Base-by-base conservation (phyloP, 2,797 vertebrate species). In the Orestias chungarensis region DNA sequence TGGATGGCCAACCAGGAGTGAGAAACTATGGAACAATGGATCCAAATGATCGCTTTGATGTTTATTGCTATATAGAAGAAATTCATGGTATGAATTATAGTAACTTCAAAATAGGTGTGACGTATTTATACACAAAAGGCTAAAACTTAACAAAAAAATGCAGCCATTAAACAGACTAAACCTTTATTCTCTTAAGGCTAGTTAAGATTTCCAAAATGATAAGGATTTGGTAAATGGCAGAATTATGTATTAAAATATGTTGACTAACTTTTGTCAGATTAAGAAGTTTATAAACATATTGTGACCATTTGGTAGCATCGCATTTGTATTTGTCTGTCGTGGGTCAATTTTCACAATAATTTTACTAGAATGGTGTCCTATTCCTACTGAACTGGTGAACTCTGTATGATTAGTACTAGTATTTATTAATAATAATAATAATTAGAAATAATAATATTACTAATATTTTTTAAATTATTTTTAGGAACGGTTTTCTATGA, bases 41-140 rank as follows among this genome's bases (percentile, higher is more conserved):
- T 27, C 91, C 95, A 0, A 90, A 95, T 65, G 95, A 96, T 77
- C 93, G 94, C 54, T 99, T 94, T 46, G 97, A 99, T 35, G 97
- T 97, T 46, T 99, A 98, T 86, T 99, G 97, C 89, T 99, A 97
- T 3, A 91, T 95, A 1, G 96, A 98, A 77, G 93, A 97, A 70
- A 94, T 95, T 18, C 83, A 95, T 25, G 98, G 98, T 99, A 94
- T 55, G 55, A 66, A 70, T 31, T 44, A 66, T 31, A n/a, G 70
- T 61, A 67, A 1, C 57, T 15, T 38, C 49, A 66, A 47, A 38
- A 64, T 38, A 59, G 52, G 29, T 33, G 59, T 71, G 18, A 0
- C 57, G 0, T 59, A n/a, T n/a, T 7, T 12, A 33, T 31, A 33
- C 17, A 57, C 15, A 31, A 31, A 33, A 27, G 9, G 7, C 33